phyloP scores from a whole-genome alignment of 23 tunicate genomes.

The Halocynthia aurantium region DNA sequence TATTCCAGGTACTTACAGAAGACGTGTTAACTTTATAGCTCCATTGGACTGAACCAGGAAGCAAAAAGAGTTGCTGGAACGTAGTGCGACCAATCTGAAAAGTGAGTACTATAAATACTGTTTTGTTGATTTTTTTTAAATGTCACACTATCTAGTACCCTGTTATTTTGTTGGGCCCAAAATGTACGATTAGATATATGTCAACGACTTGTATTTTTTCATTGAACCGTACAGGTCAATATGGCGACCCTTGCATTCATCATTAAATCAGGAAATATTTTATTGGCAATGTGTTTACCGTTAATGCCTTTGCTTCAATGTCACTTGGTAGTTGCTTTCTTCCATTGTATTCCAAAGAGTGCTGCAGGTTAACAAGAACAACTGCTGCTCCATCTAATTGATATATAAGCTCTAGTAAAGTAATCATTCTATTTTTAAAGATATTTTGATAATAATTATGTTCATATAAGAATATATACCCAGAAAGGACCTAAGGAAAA shows the following conservation, averaged over 20 bases:
- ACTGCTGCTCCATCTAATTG: slow-evolving; percentile 16
- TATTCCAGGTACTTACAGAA: slow-evolving; percentile 1
- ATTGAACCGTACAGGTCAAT: no score
- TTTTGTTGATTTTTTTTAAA: not conserved
- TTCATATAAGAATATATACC: not conserved
- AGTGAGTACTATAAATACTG: not conserved
- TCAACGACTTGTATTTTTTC: no score
- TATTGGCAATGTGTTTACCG: not conserved
- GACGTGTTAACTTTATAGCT: not conserved
- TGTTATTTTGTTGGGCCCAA: no score
- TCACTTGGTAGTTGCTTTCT: slow-evolving; percentile 12
- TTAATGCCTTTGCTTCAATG: slow-evolving; percentile 5
- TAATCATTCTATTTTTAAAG: no score
- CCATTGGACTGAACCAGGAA: slow-evolving; percentile 12
- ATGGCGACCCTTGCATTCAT: no score
- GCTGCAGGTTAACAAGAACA: slow-evolving; percentile 13
- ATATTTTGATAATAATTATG: not conserved
- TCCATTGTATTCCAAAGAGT: slow-evolving; percentile 16
- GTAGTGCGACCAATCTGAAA: slow-evolving; percentile 7
- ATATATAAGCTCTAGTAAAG: not conserved
- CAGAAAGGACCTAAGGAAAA: no score
- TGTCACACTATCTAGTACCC: not conserved
- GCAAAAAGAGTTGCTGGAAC: not conserved
- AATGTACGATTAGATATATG: no score
- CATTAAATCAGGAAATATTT: no score